Conservation (phyloP, 2,113 vertebrate genomes). For the Xiphias gladius region DNA sequence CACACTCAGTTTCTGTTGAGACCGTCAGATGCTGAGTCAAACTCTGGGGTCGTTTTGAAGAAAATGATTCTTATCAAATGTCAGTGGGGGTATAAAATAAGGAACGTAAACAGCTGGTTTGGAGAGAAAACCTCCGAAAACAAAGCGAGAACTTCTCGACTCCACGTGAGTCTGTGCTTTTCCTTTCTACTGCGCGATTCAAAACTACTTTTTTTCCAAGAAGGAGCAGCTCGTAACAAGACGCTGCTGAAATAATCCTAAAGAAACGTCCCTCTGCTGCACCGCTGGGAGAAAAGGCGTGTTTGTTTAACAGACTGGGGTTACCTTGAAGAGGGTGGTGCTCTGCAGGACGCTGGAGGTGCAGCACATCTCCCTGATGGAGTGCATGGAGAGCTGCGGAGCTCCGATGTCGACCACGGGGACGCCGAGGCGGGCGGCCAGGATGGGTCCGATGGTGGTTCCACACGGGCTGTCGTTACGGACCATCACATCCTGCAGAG, state of each 20-base stretch:
- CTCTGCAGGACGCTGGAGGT: conserved; percentile 93
- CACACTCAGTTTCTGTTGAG: no score
- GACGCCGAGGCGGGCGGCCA: conserved; percentile 92
- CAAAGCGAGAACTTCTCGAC: no score
- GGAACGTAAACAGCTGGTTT: no score
- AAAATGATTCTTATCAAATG: no score
- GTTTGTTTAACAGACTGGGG: neutral
- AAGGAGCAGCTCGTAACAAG: no score
- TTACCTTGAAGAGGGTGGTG: conserved; percentile 94
- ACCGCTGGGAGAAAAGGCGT: neutral
- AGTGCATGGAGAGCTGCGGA: conserved; percentile 98
- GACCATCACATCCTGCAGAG: conserved; percentile 93
- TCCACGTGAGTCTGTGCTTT: no score
- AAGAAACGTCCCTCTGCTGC: neutral
- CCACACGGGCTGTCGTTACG: conserved; percentile 94
- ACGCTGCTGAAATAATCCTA: neutral
- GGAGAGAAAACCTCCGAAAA: no score
- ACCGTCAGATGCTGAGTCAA: no score
- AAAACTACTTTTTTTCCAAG: no score
- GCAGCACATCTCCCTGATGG: conserved; percentile 98
- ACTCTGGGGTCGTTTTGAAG: no score
- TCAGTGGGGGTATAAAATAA: no score
- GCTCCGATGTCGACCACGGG: conserved; percentile 92
- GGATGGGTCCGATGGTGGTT: conserved; percentile 94
- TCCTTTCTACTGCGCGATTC: no score